Evolutionary conservation across 2,113 vertebrate genomes (phyloP).

Genomic region (Dolichotis patagonum): DNA sequence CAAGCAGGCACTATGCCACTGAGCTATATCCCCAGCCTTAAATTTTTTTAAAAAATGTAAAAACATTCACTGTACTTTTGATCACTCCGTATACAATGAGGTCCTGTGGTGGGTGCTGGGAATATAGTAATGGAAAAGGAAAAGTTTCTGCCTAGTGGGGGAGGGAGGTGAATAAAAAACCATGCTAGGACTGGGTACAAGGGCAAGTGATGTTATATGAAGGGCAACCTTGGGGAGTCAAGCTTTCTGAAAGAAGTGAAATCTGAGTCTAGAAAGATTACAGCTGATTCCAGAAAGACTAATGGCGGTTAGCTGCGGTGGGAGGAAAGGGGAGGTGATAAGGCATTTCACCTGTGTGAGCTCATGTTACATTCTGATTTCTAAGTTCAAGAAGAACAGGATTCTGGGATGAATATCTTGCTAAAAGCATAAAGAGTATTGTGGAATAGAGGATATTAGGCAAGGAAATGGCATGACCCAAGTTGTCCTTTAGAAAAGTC

Average conservation of each 20-base stretch:
- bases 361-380: not conserved
- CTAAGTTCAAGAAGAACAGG: not conserved
- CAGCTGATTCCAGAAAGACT: not conserved
- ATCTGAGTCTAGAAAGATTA: not conserved
- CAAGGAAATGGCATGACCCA: not conserved
- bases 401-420: not conserved
- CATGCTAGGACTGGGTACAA: not conserved
- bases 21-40: too few species aligned
- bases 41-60: not conserved
- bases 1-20: too few species aligned
- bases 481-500: not conserved
- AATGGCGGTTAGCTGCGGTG: not conserved
- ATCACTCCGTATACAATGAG: not conserved
- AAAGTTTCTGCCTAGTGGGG: not conserved
- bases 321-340: not conserved
- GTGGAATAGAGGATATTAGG: not conserved
- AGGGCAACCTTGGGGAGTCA: not conserved
- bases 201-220: not conserved
- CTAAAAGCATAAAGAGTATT: not conserved
- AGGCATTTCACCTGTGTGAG: not conserved
- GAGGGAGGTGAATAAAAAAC: not conserved
- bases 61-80: not conserved
- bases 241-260: not conserved
- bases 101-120: not conserved
- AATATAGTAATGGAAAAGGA: not conserved